Evolutionary conservation across 2,113 vertebrate species (phyloP), one percentile per base, ranked within the genome.

Genomic region (Podocnemis expansa): DNA sequence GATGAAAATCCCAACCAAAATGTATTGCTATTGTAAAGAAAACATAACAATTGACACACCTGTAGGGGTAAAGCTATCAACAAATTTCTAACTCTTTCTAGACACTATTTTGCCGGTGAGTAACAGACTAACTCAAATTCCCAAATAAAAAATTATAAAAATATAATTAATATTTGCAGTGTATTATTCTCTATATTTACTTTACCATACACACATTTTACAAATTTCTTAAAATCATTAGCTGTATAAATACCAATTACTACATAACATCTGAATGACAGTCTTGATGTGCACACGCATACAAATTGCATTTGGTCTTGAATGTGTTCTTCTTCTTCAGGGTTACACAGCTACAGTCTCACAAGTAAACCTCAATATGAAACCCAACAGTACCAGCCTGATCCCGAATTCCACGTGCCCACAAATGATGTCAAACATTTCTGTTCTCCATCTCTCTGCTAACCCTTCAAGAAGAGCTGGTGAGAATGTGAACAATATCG

Each of bases 101-200:
- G 60, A 54, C 52, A 96, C 60, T 89, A 81, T 79, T 94, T 94
- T 80, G 91, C 78, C 84, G 82, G 51, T 47, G 16, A 51, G 70
- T 43, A 95, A 78, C 1, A 93, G 84, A 12, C 81, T 84, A 94
- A 97, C 93, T 95, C 91, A 93, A 95, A 94, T 82, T 94, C 93
- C 52, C 78, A 93, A 94, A 89, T 78, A 51, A 89, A 97, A 97
- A 98, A 97, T 95, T 98, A 98, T 93, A 98, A 98, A 98, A 98
- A 97, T 97, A 97, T 93, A 98, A 88, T 98, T 94, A 93, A 31
- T 96, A 98, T 97, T 90, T 97, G 89, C 93, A 97, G 43, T 89
- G 93, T 89, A 96, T 86, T 96, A 93, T 96, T 93, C 80, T 63
- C 90, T 96, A 92, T 52, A 94, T 78, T 96, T 84, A 84, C 63